These are phyloP conservation scores for Paramacrobiotus metropolitanus DNA, from an alignment of 1,140 invertebrate species.

Conservation along the genomic window DNA sequence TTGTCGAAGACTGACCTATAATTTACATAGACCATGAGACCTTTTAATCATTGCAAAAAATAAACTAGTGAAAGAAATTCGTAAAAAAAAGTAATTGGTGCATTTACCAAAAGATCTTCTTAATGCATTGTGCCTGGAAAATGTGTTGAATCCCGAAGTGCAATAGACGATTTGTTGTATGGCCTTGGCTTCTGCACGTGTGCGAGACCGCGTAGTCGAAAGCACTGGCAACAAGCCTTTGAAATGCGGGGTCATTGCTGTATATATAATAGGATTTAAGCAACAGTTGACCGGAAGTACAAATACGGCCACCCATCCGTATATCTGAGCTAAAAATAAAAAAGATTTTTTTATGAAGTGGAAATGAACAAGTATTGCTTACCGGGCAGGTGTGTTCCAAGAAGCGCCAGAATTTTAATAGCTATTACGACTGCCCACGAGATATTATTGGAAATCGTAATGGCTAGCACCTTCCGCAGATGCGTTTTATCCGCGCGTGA, in stretches of 20 bases:
- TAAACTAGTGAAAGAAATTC: too few species aligned
- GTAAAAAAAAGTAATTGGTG: too few species aligned
- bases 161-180: too few species aligned
- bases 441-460: constrained; percentile 42
- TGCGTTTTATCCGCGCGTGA: neutral
- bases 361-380: neutral
- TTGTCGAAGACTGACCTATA: too few species aligned
- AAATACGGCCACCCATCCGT: neutral
- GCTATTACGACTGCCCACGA: constrained; percentile 50
- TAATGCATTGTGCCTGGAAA: too few species aligned
- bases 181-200: too few species aligned
- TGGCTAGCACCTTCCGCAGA: constrained; percentile 44
- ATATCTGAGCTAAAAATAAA: neutral
- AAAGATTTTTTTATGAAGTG: neutral
- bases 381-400: neutral
- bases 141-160: too few species aligned
- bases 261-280: neutral
- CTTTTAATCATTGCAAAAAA: too few species aligned
- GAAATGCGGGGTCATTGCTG: neutral
- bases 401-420: constrained; percentile 40
- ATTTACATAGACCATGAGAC: too few species aligned
- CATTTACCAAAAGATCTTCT: too few species aligned
- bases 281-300: neutral
- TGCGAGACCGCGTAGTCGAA: too few species aligned
- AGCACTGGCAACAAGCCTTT: too few species aligned